Percentiles rank a stretch among this genome's conserved stretches.
phyloP scores from a whole-genome alignment of 2,113 vertebrate species.

The Seriola dumerili region DNA sequence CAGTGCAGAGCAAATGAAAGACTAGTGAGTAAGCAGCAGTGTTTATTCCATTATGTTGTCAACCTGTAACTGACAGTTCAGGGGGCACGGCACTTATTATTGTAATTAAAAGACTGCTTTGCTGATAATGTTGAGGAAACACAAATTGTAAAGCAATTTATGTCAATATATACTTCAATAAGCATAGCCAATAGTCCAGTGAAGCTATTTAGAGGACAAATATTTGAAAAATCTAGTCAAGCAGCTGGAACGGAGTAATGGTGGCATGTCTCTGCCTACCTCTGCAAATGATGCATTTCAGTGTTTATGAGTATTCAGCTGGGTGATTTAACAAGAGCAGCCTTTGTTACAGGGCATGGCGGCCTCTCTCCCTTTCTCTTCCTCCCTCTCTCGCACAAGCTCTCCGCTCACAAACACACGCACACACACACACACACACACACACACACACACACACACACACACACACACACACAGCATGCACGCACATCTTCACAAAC shows the following conservation, averaged over 20 bases:
- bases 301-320: slow-evolving; percentile 73
- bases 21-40: neutral
- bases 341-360: slow-evolving; percentile 53
- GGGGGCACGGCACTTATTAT: neutral
- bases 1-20: neutral
- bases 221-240: slow-evolving; percentile 62
- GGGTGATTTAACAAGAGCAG: slow-evolving; percentile 70
- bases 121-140: neutral
- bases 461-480: slow-evolving; percentile 9
- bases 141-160: slow-evolving; percentile 10
- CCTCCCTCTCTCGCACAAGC: slow-evolving; percentile 21
- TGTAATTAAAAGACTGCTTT: neutral
- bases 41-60: neutral
- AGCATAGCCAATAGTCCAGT: slow-evolving; percentile 26
- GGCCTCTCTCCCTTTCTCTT: slow-evolving; percentile 27
- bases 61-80: neutral
- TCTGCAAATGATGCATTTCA: slow-evolving; percentile 70
- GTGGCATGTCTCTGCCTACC: slow-evolving; percentile 45
- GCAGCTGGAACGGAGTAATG: slow-evolving; percentile 58
- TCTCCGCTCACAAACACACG: slow-evolving; percentile 1
- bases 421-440: slow-evolving; percentile 36
- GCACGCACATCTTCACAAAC: slow-evolving; percentile 61
- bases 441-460: slow-evolving; percentile 16
- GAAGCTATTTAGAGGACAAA: slow-evolving; percentile 62
- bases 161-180: slow-evolving; percentile 35